A percentile compares a stretch with the other conserved stretches of the same genome.
Conservation (phyloP, 2,113 vertebrate genomes). For the Amphilophus citrinellus region DNA sequence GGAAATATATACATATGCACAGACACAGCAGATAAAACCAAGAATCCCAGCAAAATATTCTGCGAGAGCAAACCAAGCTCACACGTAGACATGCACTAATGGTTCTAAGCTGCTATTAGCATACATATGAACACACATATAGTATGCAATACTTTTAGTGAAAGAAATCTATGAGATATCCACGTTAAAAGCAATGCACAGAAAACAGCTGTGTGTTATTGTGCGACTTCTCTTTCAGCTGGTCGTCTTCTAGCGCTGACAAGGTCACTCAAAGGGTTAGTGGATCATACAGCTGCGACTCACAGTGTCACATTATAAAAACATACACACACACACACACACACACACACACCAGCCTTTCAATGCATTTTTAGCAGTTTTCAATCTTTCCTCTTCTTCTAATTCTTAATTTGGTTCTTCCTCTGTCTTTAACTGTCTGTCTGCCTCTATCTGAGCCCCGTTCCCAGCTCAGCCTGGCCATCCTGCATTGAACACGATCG, state of each 20-base stretch:
- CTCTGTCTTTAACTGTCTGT: constrained; percentile 1
- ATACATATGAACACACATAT: neutral
- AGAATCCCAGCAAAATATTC: neutral
- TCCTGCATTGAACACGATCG: constrained; percentile 45
- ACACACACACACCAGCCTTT: constrained; percentile 36
- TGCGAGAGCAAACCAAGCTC: neutral
- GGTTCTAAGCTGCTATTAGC: constrained; percentile 32
- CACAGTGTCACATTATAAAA: constrained; percentile 32
- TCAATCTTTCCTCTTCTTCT: constrained; percentile 2
- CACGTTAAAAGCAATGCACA: constrained; percentile 8
- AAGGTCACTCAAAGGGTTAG: constrained; percentile 59
- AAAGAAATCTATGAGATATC: constrained; percentile 23
- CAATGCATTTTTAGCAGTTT: neutral
- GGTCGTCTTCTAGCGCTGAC: constrained; percentile 40
- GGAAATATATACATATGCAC: neutral
- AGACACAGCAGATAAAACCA: neutral
- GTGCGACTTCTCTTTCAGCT: constrained; percentile 61
- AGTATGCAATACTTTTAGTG: neutral
- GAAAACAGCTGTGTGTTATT: constrained; percentile 61
- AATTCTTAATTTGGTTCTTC: neutral
- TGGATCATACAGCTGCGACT: constrained; percentile 64
- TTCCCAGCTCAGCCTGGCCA: constrained; percentile 74
- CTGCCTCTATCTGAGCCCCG: constrained; percentile 46
- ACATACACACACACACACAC: no score
- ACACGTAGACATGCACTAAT: constrained; percentile 23